Evolutionary conservation across 2,888 invertebrate species (phyloP), one percentile per base, ranked within the genome.

Genomic region (Oxytorus armatus): DNA sequence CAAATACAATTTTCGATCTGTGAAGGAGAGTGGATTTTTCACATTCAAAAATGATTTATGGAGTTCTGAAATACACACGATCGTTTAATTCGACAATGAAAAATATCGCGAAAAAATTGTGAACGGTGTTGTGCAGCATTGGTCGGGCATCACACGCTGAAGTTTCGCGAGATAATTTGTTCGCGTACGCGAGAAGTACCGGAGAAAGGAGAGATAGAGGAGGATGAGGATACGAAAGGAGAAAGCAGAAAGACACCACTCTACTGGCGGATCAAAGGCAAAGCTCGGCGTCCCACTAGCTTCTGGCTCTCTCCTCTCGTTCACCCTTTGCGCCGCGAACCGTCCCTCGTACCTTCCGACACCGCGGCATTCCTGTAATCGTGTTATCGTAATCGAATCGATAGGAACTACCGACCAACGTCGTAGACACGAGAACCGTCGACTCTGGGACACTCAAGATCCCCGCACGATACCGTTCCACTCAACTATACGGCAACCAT

Each of bases 321-420:
- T 69, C 63, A 63, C 29, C 59, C 66, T 21, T 70, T 49, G 23
- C 47, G 11, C 53, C 53, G 25, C 53, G 5, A 53, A 39, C 44
- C 61, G 18, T 55, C 53, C 59, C 16, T 23, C 44, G 51, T 61
- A 73, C 73, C 73, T 57, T 73, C 53, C 73, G 68, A 73, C 63
- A 65, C 73, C 69, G 57, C 73, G 69, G 63, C 80, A 77, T 77
- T 68, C 77, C 49, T 80, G 73, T 80, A 77, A 80, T 80, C 72
- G 61, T 74, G 63, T 80, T 80, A 80, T 77, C 77, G 69, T 80
- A 80, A 80, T 80, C 77, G 77, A 80, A 80, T 80, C 77, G 77
- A 80, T 77, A 59, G 63, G 77, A 80, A 77, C 77, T 80, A 80
- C 80, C 79, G 66, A 73, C 65, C 72, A 63, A 69, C 63, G 33